These are phyloP conservation scores for Dasypogon diadema DNA, from an alignment of 2,888 invertebrate species.

Conservation along the genomic window DNA sequence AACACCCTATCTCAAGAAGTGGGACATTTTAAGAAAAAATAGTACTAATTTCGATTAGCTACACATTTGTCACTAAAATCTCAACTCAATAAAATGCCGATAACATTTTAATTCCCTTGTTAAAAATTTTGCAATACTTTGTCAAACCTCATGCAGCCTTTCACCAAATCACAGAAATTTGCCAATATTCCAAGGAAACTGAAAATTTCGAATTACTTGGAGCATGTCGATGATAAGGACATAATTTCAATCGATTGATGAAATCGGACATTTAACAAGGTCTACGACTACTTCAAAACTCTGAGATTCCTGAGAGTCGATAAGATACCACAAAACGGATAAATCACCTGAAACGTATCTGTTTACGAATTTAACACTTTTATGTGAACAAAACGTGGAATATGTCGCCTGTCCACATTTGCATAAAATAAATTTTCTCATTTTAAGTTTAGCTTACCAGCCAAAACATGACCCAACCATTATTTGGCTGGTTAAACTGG, in stretches of 20 bases:
- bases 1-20: no score
- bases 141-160: no score
- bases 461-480: slow-evolving; percentile 20
- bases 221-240: slow-evolving; percentile 28
- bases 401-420: slow-evolving; percentile 21
- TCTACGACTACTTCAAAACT: background rate
- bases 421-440: slow-evolving; percentile 29
- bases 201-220: background rate
- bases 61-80: no score
- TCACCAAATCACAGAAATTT: no score
- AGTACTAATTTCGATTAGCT: no score
- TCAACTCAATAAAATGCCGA: no score
- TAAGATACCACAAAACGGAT: background rate
- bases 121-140: no score
- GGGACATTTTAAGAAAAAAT: no score
- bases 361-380: slow-evolving; percentile 23
- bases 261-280: slow-evolving; percentile 24
- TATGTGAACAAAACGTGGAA: slow-evolving; percentile 27
- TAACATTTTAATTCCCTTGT: no score
- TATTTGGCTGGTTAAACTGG: background rate
- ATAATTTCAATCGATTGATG: slow-evolving; percentile 27
- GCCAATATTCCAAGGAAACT: no score
- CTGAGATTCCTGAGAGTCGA: background rate
- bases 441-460: background rate
- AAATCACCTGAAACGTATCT: slow-evolving; percentile 3